Evolutionary conservation across 2,113 vertebrate species (phyloP).

Genomic region (Numenius arquata): DNA sequence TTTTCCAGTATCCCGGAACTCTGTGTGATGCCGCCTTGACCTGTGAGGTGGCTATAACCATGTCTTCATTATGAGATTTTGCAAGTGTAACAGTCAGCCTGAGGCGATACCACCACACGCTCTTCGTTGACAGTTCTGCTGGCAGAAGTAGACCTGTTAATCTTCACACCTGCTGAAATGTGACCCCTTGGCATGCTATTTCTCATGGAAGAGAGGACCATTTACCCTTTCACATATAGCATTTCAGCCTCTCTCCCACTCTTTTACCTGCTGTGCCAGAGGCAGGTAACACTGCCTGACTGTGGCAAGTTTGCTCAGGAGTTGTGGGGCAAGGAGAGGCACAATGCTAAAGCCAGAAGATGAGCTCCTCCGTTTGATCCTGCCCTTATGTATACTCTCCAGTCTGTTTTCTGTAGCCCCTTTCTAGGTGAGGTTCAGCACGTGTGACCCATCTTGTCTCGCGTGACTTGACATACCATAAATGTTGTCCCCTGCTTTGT

Average conservation of each 20-base stretch:
- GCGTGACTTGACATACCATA: neutral
- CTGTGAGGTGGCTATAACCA: neutral
- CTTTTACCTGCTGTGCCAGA: neutral
- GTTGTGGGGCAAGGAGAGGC: neutral
- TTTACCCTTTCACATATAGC: neutral
- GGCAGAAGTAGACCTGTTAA: neutral
- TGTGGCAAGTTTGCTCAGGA: neutral
- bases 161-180: neutral
- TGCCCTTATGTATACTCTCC: neutral
- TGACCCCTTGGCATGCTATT: neutral
- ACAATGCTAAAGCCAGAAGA: neutral
- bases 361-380: neutral
- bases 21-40: neutral
- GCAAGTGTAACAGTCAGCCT: neutral
- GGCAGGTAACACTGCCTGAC: neutral
- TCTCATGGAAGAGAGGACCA: neutral
- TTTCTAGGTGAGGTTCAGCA: neutral
- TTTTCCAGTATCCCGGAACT: neutral
- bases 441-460: neutral
- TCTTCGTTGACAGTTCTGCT: neutral
- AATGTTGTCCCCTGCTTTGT: neutral
- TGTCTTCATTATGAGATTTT: neutral
- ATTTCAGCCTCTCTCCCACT: neutral
- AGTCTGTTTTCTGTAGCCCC: neutral
- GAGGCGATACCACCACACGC: neutral